Base-by-base conservation (phyloP, 2,113 vertebrate species). In the Podarcis raffonei region DNA sequence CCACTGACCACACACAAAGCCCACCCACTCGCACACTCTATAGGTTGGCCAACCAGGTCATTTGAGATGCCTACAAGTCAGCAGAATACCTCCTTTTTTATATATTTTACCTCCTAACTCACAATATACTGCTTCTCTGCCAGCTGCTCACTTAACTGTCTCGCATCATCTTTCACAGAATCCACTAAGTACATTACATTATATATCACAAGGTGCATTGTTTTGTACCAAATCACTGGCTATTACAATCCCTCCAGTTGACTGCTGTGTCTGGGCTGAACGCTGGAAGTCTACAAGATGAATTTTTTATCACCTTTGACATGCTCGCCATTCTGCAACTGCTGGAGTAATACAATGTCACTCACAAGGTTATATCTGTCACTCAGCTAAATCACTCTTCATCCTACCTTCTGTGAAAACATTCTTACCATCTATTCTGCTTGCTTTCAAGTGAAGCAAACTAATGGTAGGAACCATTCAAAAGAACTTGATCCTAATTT, bases 241-340 rank as follows among this genome's bases (percentile, higher is more conserved):
- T n/a, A n/a, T 79, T 39, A 76, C 30, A 32, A 15, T 22, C 76
- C 20, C 68, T 80, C 57, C 11, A 53, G 30, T 22, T 68, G n/a
- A 35, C 81, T 25, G 76, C 12, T 57, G 69, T 2, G 5, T 30
- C 77, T 86, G 22, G 32, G 22, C 23, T 3, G 81, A 87, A 75
- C 75, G 27, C 42, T 80, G 27, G 68, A 89, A 81, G 68, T 6
- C 4, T 87, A 66, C 74, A 83, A 62, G 75, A 69, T 68, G 27
- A 69, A 25, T 83, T 66, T 83, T 66, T 82, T 30, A 71, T 20
- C 37, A 89, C 53, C 72, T 86, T 86, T 65, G 27, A 83, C 72
- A 57, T 3, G 39, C 15, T 72, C 79, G 48, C 39, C 37, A 53
- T 30, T 77, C 80, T 16, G 84, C 80, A 90, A 77, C 48, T 1